Evolutionary conservation across 2,113 vertebrate species (phyloP), one percentile per base, ranked within the genome.

Genomic region (Limnothrissa miodon): DNA sequence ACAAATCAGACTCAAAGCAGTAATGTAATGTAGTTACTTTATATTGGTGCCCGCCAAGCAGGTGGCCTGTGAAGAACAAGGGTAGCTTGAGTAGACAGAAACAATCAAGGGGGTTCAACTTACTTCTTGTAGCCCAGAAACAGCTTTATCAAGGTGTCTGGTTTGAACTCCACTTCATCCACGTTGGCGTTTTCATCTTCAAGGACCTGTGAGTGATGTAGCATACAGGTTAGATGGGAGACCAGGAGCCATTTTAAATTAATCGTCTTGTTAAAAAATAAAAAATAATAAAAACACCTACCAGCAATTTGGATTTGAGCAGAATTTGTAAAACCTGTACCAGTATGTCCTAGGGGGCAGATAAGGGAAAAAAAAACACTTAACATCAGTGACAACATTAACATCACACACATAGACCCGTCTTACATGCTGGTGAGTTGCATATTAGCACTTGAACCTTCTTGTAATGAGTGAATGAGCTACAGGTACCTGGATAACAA

Each of bases 111-210:
- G 42, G 2, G 42, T 1, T 17, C 8, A 4, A 83, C 97, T 96
- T 95, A 99, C 98, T 99, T 99, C 93, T 99, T 99, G 93, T 99
- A 99, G 88, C 98, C 98, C 1, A 99, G 96, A 93, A 96, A 99
- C 0, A 99, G 94, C 45, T 99, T 99, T 93, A 99, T 98, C 94
- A 99, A 95, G 1, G 97, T 99, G 87, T 99, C 98, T 0, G 97
- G 96, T 92, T 99, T 98, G 91, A 99, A 93, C 44, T 99, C 98
- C 92, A 98, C 94, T 83, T 99, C 98, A 86, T 99, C 98, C 56
- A 99, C 97, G 78, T 99, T 99, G 81, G 97, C 98, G 62, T 97
- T 99, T 93, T 99, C 98, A 53, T 99, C 98, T 92, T 99, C 98
- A 89, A 99, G 91, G 90, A 99, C 98, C 98, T 99, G 90, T 4